These are phyloP conservation scores for Halcyon chelicuti DNA, from an alignment of 2,797 vertebrate species.

Conservation along the genomic window DNA sequence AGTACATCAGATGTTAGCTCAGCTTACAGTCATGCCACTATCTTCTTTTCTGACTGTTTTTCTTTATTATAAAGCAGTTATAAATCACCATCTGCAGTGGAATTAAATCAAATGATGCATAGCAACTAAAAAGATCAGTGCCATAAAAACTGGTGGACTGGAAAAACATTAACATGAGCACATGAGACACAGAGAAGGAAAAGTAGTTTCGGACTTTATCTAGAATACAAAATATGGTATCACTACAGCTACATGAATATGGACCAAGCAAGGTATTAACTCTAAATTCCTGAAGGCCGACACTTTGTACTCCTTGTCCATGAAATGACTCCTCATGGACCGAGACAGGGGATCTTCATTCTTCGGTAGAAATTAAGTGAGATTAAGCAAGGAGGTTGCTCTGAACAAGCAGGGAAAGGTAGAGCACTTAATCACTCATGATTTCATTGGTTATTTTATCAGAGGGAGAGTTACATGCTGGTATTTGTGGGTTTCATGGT, in stretches of 20 bases:
- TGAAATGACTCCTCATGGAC: background rate
- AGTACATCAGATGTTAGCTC: background rate
- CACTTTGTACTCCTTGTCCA: background rate
- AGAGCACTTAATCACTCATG: background rate
- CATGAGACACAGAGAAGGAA: constrained; percentile 12
- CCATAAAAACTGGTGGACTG: constrained; percentile 50
- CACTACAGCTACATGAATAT: background rate
- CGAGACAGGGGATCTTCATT: background rate
- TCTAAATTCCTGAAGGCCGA: background rate
- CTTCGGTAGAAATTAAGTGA: background rate
- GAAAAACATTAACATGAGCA: constrained; percentile 53
- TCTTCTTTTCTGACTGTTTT: background rate
- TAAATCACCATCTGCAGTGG: background rate
- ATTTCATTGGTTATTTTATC: background rate
- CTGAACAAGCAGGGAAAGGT: background rate
- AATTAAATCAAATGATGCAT: constrained; percentile 56
- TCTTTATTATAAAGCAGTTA: constrained; percentile 8
- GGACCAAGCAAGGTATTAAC: background rate
- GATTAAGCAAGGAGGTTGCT: background rate
- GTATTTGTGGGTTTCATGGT: background rate
- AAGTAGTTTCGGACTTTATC: constrained; percentile 7
- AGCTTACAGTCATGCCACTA: background rate
- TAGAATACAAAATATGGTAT: background rate
- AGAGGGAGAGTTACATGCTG: background rate
- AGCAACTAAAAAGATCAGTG: constrained; percentile 43